These are phyloP conservation scores for Peribatodes rhomboidaria DNA, from an alignment of 2,888 invertebrate genomes.

Conservation along the genomic window DNA sequence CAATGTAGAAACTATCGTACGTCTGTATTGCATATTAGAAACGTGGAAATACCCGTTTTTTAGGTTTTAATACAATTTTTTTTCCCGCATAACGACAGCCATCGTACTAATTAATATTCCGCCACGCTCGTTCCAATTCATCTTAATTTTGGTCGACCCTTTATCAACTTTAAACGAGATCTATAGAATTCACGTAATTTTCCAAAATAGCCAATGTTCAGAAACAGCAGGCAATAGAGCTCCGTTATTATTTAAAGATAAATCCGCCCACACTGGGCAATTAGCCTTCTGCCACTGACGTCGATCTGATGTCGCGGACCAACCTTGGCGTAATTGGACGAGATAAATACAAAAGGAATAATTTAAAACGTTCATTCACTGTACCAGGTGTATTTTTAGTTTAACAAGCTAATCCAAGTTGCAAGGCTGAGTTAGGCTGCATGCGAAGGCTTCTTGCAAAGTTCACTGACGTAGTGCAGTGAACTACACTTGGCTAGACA, in stretches of 20 bases:
- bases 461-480: slow-evolving; percentile 15
- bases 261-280: background rate
- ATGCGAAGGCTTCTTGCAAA: slow-evolving; percentile 7
- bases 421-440: background rate
- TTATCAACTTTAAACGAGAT: background rate
- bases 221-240: background rate
- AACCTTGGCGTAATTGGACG: background rate
- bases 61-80: too few relatives aligned
- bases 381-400: background rate
- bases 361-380: background rate
- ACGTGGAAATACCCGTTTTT: background rate
- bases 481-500: slow-evolving; percentile 17
- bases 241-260: background rate
- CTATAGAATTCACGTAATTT: background rate
- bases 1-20: slow-evolving; percentile 3
- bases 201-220: background rate
- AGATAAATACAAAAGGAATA: background rate
- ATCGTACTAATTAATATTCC: too few relatives aligned
- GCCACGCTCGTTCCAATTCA: too few relatives aligned
- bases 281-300: slow-evolving; percentile 3
- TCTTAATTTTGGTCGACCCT: too few relatives aligned
- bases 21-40: slow-evolving; percentile 3
- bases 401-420: slow-evolving; percentile 5
- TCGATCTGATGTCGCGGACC: background rate
- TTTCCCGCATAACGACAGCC: too few relatives aligned